Conservation (phyloP, 1,140 invertebrate species). For the Tetramorium alpestre region DNA sequence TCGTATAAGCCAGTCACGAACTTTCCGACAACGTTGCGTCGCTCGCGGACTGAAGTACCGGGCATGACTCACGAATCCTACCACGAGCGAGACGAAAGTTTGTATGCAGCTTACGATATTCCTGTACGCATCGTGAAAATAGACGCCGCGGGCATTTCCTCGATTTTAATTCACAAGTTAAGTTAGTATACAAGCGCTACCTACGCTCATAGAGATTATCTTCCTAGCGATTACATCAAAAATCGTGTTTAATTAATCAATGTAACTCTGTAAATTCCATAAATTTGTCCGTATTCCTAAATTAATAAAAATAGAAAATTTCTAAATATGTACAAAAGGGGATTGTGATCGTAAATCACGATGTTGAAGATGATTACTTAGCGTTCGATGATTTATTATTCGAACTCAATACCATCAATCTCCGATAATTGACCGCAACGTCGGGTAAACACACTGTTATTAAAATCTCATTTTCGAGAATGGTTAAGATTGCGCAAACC, state of each 20-base stretch:
- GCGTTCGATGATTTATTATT: constrained; percentile 27
- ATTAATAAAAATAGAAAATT: background rate
- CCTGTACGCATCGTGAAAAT: constrained; percentile 38
- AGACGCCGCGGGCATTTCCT: constrained; percentile 24
- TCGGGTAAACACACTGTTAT: constrained; percentile 38
- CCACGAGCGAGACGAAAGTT: constrained; percentile 48
- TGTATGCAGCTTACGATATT: constrained; percentile 44
- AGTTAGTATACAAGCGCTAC: background rate
- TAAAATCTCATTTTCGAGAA: constrained; percentile 52
- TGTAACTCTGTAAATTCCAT: background rate
- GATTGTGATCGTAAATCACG: constrained; percentile 6
- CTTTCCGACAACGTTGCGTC: constrained; percentile 52
- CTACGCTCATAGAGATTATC: background rate
- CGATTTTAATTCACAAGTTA: constrained; percentile 47
- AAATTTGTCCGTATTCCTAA: background rate
- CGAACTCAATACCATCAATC: constrained; percentile 46
- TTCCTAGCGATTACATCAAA: background rate
- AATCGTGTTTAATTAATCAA: background rate
- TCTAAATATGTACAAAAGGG: background rate
- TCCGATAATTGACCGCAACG: constrained; percentile 13
- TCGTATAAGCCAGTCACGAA: constrained; percentile 67
- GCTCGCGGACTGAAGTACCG: constrained; percentile 60
- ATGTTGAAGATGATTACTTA: background rate
- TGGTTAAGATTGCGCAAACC: background rate
- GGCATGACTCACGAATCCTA: constrained; percentile 64